phyloP scores from a whole-genome alignment of 2,113 vertebrate species.

The Paratilapia polleni region DNA sequence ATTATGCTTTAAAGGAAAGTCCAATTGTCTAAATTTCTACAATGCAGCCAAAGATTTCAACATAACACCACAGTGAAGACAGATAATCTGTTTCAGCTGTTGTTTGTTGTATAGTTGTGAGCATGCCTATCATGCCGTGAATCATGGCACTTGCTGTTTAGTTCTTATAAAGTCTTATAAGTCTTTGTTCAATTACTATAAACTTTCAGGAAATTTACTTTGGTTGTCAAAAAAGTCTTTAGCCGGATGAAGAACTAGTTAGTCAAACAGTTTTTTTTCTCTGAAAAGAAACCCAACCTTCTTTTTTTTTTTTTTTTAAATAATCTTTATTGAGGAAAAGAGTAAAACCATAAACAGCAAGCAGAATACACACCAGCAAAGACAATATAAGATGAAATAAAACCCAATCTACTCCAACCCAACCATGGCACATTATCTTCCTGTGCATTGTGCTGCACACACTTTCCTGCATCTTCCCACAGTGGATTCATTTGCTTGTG shows the following conservation, averaged over 20 bases:
- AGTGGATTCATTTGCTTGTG: constrained; percentile 51
- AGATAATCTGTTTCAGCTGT: background rate
- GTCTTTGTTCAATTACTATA: background rate
- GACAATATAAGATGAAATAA: background rate
- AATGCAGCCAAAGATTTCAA: constrained; percentile 24
- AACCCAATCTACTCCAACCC: background rate
- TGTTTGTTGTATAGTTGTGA: background rate
- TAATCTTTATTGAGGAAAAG: no score
- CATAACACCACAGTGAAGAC: background rate
- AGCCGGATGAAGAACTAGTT: background rate
- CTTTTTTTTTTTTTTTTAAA: background rate
- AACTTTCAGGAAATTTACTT: background rate
- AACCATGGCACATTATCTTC: background rate
- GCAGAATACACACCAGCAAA: no score
- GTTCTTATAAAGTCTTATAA: background rate
- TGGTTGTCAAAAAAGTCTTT: background rate
- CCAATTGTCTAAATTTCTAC: background rate
- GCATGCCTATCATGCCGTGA: background rate
- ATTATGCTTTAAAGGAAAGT: constrained; percentile 7
- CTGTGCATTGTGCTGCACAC: constrained; percentile 2
- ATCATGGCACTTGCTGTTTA: background rate
- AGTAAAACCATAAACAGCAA: no score
- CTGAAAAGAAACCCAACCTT: rapidly evolving
- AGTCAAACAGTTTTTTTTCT: background rate
- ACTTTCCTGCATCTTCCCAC: background rate